These are phyloP conservation scores for Phrynocephalus vlangalii DNA, from an alignment of 2,797 vertebrate species.

Conservation along the genomic window DNA sequence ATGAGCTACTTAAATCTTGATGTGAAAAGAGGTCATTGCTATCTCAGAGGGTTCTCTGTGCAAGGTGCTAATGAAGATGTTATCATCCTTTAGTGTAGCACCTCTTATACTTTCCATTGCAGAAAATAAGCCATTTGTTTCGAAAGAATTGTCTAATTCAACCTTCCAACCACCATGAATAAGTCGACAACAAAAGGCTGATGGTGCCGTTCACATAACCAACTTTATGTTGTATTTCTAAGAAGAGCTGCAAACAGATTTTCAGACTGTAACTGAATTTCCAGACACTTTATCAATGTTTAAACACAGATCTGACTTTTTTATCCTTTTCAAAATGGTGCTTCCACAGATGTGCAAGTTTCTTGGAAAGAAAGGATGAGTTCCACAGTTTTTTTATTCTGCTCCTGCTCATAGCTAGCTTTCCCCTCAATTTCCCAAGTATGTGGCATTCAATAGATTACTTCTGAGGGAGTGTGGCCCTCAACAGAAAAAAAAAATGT, in stretches of 20 bases:
- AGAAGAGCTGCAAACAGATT: background rate
- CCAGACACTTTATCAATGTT: background rate
- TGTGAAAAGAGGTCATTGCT: slow-evolving; percentile 39
- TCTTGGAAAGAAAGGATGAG: background rate
- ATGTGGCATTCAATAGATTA: background rate
- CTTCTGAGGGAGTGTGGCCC: background rate
- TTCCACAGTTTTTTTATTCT: background rate
- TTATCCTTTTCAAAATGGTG: background rate
- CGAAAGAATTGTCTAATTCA: background rate
- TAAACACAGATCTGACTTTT: background rate
- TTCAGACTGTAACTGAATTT: background rate
- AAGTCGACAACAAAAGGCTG: background rate
- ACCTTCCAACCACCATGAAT: background rate
- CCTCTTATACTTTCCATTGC: slow-evolving; percentile 21
- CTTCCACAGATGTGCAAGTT: background rate
- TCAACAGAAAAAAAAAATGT: background rate
- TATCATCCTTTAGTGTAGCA: slow-evolving; percentile 12
- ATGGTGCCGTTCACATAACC: background rate
- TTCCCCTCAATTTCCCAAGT: background rate
- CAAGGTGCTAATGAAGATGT: slow-evolving; percentile 31
- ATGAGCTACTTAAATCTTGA: slow-evolving; percentile 40
- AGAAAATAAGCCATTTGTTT: background rate
- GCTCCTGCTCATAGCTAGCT: background rate
- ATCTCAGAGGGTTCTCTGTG: background rate
- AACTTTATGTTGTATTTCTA: too few species aligned